Base-by-base conservation (phyloP, 2,888 invertebrate genomes). In the Ophion obscuratus region DNA sequence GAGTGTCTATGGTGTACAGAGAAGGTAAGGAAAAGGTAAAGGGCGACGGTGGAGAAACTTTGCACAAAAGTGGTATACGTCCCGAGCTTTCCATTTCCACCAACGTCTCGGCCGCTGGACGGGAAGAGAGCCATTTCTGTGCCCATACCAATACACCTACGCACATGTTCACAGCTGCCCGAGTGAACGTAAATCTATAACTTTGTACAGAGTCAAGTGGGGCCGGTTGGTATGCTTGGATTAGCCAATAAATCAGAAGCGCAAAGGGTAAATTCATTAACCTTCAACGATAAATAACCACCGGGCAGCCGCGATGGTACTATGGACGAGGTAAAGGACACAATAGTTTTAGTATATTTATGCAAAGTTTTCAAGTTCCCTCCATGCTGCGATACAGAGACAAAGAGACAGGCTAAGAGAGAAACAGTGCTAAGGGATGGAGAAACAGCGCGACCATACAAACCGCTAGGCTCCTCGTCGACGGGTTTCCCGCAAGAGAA, bases 271-370 rank as follows among this genome's bases (percentile, higher is more conserved):
- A 92, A 93, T 92, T 92, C 93, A 93, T 93, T 93, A 92, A 92
- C 92, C 89, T 88, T 86, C 89, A 91, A 90, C 90, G 91, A 93
- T 93, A 93, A 93, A 93, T 92, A 92, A 92, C 90, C 14, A 53
- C 53, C 86, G 79, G 88, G 86, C 83, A 27, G 75, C 27, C 20
- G 84, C 73, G 66, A 62, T 61, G 67, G 61, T 85, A 85, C 87
- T 88, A 81, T 86, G 76, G 76, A 84, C 81, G 89, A 71, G 75
- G 70, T 61, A 91, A 89, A 86, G 87, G 89, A 91, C 92, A 93
- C 91, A 92, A 92, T 92, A 91, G 92, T 93, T 92, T 92, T 91
- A 92, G 92, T 93, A 92, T 92, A 93, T 93, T 92, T 93, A 93
- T 93, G 92, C 90, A 92, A 92, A 92, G 91, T 93, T 92, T 90